These are phyloP conservation scores for Numida meleagris DNA, from an alignment of 2,113 vertebrate genomes.

Conservation along the genomic window DNA sequence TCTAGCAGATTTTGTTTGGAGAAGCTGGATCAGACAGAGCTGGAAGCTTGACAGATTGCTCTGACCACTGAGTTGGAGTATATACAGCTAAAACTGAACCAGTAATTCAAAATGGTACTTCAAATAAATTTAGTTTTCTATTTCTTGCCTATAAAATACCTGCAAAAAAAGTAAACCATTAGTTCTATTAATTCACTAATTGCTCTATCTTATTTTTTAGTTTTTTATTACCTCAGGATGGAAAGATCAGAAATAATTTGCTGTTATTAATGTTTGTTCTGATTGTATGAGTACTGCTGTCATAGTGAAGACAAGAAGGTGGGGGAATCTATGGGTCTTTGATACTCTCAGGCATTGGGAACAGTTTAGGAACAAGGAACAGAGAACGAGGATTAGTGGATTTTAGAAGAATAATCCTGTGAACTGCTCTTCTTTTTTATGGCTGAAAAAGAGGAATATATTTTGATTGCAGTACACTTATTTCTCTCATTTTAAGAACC, in stretches of 20 bases:
- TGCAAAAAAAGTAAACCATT: not conserved
- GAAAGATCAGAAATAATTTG: not conserved
- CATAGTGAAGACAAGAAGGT: not conserved
- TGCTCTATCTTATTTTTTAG: not conserved
- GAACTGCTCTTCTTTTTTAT: not conserved
- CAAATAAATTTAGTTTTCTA: not conserved
- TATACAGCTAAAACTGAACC: not conserved
- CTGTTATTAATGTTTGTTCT: not conserved
- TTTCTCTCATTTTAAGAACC: not conserved
- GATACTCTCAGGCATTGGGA: not conserved
- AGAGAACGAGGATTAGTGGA: not conserved
- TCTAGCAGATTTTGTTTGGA: slow-evolving; percentile 23
- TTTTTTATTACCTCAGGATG: not conserved
- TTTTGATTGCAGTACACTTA: not conserved
- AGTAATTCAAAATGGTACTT: slow-evolving; percentile 15
- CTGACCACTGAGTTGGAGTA: not conserved
- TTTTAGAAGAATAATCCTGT: slow-evolving; percentile 3
- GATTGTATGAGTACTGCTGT: not conserved
- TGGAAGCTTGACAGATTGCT: not conserved
- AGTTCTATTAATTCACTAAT: slow-evolving; percentile 18
- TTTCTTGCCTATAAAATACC: not conserved
- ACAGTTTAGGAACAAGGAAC: not conserved
- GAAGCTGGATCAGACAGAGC: not conserved
- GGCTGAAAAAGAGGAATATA: not conserved
- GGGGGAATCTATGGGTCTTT: not conserved